Percentiles rank a stretch among this genome's conserved stretches.
Conservation (phyloP, 2,797 vertebrate genomes). For the Centropyge bicolor region DNA sequence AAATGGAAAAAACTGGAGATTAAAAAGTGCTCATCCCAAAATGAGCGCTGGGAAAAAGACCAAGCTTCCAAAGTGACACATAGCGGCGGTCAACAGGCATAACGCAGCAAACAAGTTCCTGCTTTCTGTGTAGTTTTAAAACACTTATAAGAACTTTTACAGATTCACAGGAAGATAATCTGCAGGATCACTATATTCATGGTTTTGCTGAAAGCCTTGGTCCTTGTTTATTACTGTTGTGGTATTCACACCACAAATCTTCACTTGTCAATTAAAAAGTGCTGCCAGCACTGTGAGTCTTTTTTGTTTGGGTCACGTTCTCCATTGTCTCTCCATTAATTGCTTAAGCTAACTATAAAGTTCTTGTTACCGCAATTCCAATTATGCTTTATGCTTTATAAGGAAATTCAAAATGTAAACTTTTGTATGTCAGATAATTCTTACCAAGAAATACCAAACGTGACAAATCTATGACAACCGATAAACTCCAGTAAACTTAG, state of each 20-base stretch:
- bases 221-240: constrained; percentile 28
- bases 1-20: constrained; percentile 27
- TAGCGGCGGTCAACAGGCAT: constrained; percentile 30
- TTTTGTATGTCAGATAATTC: neutral
- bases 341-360: constrained; percentile 12
- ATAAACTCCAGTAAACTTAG: neutral
- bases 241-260: constrained; percentile 25
- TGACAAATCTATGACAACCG: neutral
- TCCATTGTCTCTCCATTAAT: constrained; percentile 5
- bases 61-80: constrained; percentile 44
- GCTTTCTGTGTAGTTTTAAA: constrained; percentile 30
- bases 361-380: neutral
- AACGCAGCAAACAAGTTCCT: constrained; percentile 43
- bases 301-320: neutral
- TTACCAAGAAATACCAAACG: neutral
- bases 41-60: constrained; percentile 41
- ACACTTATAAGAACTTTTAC: constrained; percentile 24
- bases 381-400: neutral
- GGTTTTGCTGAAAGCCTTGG: constrained; percentile 24
- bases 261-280: constrained; percentile 29
- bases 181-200: constrained; percentile 15
- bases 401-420: neutral
- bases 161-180: constrained; percentile 35
- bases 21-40: constrained; percentile 49
- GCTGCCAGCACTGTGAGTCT: constrained; percentile 13